These are phyloP conservation scores for Hyperoplus immaculatus DNA, from an alignment of 2,797 vertebrate genomes.

Conservation along the genomic window DNA sequence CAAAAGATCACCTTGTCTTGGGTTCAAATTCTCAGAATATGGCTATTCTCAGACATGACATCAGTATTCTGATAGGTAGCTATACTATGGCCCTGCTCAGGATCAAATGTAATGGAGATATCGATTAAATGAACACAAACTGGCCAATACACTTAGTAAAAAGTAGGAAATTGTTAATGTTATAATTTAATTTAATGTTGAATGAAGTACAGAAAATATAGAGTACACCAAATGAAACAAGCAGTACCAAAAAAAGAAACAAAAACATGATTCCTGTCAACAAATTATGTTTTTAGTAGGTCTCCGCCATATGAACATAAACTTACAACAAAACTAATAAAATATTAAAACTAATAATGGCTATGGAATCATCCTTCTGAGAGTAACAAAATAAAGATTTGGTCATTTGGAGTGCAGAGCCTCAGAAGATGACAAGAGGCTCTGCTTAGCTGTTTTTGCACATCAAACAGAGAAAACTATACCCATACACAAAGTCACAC, in stretches of 20 bases:
- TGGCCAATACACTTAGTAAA: background rate
- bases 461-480: constrained; percentile 70
- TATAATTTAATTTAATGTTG: constrained; percentile 92
- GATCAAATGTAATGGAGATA: background rate
- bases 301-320: constrained; percentile 83
- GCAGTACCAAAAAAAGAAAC: constrained; percentile 84
- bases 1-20: background rate
- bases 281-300: constrained; percentile 84
- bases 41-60: background rate
- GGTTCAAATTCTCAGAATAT: background rate
- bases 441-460: constrained; percentile 74
- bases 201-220: constrained; percentile 95
- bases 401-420: constrained; percentile 83
- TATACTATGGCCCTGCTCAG: background rate
- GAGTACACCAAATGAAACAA: constrained; percentile 91
- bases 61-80: background rate
- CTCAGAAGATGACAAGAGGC: constrained; percentile 74
- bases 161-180: constrained; percentile 42
- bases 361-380: constrained; percentile 81
- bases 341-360: constrained; percentile 78
- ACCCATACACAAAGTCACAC: constrained; percentile 53
- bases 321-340: constrained; percentile 87
- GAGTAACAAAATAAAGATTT: constrained; percentile 90
- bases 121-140: background rate
- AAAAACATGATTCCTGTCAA: constrained; percentile 79